phyloP scores from a whole-genome alignment of 92 coral and sea anemone species.

The Hydrozoanthus gracilis region DNA sequence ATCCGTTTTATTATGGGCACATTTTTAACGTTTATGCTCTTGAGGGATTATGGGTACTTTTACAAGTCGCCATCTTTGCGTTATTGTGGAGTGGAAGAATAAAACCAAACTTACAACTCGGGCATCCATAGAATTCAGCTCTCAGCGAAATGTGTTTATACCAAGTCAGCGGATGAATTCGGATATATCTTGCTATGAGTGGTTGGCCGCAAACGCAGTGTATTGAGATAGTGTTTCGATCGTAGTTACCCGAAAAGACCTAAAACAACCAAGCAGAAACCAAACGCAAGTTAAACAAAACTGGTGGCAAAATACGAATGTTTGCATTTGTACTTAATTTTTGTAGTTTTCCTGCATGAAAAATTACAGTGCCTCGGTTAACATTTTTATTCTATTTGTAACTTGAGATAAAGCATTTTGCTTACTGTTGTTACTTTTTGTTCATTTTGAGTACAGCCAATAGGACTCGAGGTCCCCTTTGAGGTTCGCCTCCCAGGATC shows the following conservation, averaged over 20 bases:
- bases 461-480: too few species aligned
- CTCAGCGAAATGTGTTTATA: conserved; percentile 13
- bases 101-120: background rate
- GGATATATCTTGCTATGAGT: conserved; percentile 2
- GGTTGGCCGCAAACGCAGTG: conserved; percentile 12
- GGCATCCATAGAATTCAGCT: background rate
- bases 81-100: background rate
- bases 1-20: background rate
- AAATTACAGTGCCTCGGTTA: too few species aligned
- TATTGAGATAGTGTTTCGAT: conserved; percentile 26
- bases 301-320: too few species aligned
- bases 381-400: too few species aligned
- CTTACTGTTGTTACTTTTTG: too few species aligned
- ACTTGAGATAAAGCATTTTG: too few species aligned
- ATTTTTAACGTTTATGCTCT: background rate
- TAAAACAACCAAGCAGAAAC: background rate
- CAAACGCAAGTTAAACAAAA: background rate
- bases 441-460: too few species aligned
- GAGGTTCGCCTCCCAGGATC: too few species aligned
- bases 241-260: background rate
- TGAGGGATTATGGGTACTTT: too few species aligned
- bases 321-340: too few species aligned
- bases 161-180: conserved; percentile 23
- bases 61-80: background rate
- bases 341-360: too few species aligned